Conservation (phyloP, 2,888 invertebrate genomes). For the Beris chalybata region DNA sequence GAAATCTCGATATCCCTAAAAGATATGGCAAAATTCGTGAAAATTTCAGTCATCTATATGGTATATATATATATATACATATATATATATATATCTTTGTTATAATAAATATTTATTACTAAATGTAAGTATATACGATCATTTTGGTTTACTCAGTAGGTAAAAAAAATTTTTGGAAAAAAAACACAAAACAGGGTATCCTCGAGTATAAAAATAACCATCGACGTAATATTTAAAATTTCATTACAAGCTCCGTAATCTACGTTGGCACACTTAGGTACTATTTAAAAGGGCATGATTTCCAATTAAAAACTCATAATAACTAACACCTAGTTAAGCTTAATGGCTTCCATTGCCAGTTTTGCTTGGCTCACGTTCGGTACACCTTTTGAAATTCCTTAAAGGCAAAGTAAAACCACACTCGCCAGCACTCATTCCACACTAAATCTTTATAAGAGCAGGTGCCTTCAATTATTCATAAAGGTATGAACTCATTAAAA, state of each 20-base stretch:
- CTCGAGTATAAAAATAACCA: not conserved
- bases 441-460: slow-evolving; percentile 22
- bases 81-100: too few species aligned
- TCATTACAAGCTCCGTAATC: not conserved
- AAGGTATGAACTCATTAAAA: slow-evolving; percentile 37
- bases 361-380: not conserved
- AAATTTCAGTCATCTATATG: too few species aligned
- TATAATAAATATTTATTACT: too few species aligned
- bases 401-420: slow-evolving; percentile 19
- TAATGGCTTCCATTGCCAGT: too few species aligned
- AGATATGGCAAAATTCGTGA: too few species aligned
- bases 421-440: slow-evolving; percentile 15
- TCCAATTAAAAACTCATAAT: slow-evolving; percentile 10
- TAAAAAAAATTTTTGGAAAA: too few species aligned
- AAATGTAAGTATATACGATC: too few species aligned
- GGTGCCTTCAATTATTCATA: slow-evolving; percentile 35
- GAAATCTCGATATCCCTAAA: too few species aligned
- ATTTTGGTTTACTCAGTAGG: too few species aligned
- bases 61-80: too few species aligned
- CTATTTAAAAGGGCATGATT: slow-evolving; percentile 12
- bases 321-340: not conserved
- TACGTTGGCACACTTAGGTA: not conserved
- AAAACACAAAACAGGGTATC: not conserved
- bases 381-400: slow-evolving; percentile 1
- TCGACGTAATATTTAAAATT: too few species aligned